Evolutionary conservation across 2,797 vertebrate genomes (phyloP).

Genomic region (Anisognathus igniventris): DNA sequence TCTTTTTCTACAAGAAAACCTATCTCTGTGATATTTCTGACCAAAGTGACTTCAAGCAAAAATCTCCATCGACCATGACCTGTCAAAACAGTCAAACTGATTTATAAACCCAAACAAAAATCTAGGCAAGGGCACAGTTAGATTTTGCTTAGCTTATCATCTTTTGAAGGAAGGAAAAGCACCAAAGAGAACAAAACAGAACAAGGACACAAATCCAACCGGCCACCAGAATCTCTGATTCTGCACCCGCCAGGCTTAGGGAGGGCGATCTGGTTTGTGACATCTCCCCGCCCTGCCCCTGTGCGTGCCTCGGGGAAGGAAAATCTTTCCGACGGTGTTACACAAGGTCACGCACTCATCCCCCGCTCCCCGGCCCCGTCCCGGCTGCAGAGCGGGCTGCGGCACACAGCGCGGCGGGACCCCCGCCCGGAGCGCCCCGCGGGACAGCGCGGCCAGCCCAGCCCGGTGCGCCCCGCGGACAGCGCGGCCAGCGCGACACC

Average conservation of each 20-base stretch:
- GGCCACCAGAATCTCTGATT: background rate
- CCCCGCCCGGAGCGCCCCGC: background rate
- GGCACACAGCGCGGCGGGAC: background rate
- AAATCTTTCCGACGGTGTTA: background rate
- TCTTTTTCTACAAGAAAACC: background rate
- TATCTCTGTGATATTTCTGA: background rate
- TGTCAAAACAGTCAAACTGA: background rate
- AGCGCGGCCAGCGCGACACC: background rate
- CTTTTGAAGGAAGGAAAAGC: background rate
- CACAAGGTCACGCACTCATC: background rate
- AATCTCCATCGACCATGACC: background rate
- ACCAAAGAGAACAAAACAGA: background rate
- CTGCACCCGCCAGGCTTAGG: background rate
- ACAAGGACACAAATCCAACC: background rate
- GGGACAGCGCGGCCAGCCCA: background rate
- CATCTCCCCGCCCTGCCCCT: background rate
- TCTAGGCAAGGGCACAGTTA: background rate
- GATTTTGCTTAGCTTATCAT: background rate
- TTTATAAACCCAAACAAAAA: background rate
- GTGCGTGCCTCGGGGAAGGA: background rate
- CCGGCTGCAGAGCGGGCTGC: background rate
- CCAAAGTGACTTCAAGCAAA: background rate
- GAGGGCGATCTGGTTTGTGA: background rate
- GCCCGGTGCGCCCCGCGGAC: background rate
- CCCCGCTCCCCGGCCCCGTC: background rate